These are phyloP conservation scores for Chaenodraco wilsoni DNA, from an alignment of 2,797 vertebrate species.

Conservation along the genomic window DNA sequence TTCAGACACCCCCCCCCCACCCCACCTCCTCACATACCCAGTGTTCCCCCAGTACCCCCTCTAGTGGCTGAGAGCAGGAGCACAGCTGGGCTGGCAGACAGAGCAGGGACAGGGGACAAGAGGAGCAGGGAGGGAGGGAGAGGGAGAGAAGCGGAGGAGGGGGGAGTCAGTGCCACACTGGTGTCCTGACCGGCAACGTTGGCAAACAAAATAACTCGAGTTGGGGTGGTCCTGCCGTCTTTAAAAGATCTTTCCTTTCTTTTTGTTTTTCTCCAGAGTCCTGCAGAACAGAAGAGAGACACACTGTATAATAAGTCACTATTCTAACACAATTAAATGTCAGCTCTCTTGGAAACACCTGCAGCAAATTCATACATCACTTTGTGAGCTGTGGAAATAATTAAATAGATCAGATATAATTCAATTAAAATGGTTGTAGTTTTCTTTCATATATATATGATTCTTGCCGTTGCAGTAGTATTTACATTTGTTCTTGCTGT, in stretches of 20 bases:
- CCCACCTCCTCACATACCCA: conserved; percentile 21
- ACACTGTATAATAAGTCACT: not conserved
- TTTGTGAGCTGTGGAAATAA: not conserved
- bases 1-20: conserved; percentile 64
- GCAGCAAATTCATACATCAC: not conserved
- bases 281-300: conserved; percentile 72
- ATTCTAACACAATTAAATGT: not conserved
- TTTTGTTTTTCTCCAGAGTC: conserved; percentile 99
- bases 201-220: conserved; percentile 86
- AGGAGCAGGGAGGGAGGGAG: not conserved
- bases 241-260: conserved; percentile 99
- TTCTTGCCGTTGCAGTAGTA: not conserved
- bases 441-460: not conserved
- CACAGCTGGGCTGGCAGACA: conserved; percentile 66
- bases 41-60: conserved; percentile 36
- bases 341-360: not conserved
- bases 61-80: conserved; percentile 85
- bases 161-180: conserved; percentile 81
- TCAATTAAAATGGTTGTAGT: not conserved
- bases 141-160: conserved; percentile 1
- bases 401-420: no score
- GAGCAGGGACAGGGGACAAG: conserved; percentile 20
- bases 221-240: conserved; percentile 79
- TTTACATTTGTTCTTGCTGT: not conserved
- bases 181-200: conserved; percentile 90